Evolutionary conservation across 2,113 vertebrate genomes (phyloP).

Genomic region (Callipepla californica): DNA sequence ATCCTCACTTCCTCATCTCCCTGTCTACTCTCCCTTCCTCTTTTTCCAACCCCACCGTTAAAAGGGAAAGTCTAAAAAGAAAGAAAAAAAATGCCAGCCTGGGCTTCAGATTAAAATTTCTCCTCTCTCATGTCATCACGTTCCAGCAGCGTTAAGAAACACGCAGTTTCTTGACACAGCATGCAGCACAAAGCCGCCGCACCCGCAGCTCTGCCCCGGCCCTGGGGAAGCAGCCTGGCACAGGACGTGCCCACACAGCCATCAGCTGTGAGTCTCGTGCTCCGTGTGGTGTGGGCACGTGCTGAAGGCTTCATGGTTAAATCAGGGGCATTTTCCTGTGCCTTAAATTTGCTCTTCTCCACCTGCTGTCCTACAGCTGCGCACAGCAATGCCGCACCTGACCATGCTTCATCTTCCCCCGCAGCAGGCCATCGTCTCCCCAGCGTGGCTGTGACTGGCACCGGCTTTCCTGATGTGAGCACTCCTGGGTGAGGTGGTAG

Average conservation of each 20-base stretch:
- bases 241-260: accelerated
- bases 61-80: background rate
- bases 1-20: background rate
- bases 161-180: background rate
- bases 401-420: constrained; percentile 20
- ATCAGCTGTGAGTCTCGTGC: background rate
- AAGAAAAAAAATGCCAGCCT: background rate
- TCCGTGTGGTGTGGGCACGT: too few species aligned
- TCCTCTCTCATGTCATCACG: background rate
- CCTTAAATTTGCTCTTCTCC: background rate
- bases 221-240: accelerated
- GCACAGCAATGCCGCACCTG: background rate
- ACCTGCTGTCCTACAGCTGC: background rate
- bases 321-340: background rate
- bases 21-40: constrained; percentile 3
- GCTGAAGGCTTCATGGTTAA: background rate
- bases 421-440: background rate
- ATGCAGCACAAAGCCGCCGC: background rate
- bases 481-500: background rate
- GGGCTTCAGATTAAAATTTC: background rate
- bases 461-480: accelerated
- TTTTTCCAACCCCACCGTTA: background rate
- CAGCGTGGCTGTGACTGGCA: background rate
- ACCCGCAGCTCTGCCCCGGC: accelerated
- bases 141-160: background rate